Base-by-base conservation (phyloP, 2,113 vertebrate genomes). In the Stegastes partitus region DNA sequence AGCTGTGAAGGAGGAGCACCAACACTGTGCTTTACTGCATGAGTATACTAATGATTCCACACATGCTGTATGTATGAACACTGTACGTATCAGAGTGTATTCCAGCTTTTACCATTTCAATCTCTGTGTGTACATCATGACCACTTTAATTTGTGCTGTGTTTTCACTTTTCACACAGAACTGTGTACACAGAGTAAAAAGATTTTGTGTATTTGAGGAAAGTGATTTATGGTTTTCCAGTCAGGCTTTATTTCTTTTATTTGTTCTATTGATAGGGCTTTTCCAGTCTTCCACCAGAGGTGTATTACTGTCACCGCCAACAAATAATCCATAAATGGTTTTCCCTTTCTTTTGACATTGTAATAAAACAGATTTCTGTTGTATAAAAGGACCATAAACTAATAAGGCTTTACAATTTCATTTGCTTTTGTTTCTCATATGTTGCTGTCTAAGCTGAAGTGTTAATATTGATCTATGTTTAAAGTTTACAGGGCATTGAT, bases 321-420 rank as follows among this genome's bases (percentile, higher is more conserved):
- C 57, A 56, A 58, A 67, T 49, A 77, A 85, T 92, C 82, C 45
- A 86, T 85, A 85, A 81, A 84, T 65, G 79, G 84, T 82, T 86
- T 83, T 54, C 31, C 31, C 45, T 86, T 91, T 81, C 70, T 26
- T 47, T 71, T 79, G 74, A 75, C 47, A 23, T 68, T 74, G 58
- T 59, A 18, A 66, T 63, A 51, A 68, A 77, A 58, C 22, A 56
- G 67, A 82, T 82, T 78, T 89, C 6, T 81, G 78, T 78, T 66
- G 71, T 79, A 53, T 58, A 71, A 89, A 83, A 79, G 84, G 68
- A 85, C 42, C 79, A 80, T 91, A 87, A 90, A 65, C 59, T 73
- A 71, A 86, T 87, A 71, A 81, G 57, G 61, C 25, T 22, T 73
- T 39, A 2, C 66, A 79, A 58, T 81, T 83, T 49, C 15, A 34